These are phyloP conservation scores for Halcyon malimbica DNA, from an alignment of 2,113 vertebrate species.

Conservation along the genomic window DNA sequence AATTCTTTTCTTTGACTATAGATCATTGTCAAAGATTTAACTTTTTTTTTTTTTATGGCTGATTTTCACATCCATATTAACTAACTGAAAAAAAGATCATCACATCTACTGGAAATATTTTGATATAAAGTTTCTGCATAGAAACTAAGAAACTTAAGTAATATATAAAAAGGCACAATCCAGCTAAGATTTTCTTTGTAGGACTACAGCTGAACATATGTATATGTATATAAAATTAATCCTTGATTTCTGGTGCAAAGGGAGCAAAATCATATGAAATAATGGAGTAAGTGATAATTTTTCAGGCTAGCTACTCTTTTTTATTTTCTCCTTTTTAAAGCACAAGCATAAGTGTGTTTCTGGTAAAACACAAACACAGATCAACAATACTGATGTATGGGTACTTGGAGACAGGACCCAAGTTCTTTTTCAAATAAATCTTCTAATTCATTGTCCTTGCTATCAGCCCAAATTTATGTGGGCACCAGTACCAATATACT, in stretches of 20 bases:
- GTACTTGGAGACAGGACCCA: neutral
- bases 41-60: rapidly evolving
- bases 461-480: neutral
- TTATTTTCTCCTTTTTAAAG: neutral
- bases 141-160: neutral
- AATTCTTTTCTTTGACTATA: neutral
- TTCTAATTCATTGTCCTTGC: neutral
- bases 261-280: neutral
- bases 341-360: neutral
- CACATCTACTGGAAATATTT: neutral
- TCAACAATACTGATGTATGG: neutral
- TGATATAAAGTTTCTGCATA: neutral
- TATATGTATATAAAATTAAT: neutral
- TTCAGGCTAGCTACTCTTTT: neutral
- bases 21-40: neutral
- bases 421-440: neutral
- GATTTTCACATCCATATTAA: neutral
- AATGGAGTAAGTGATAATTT: neutral
- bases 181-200: neutral
- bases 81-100: neutral
- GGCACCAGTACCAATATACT: neutral
- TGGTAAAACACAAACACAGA: neutral
- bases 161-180: neutral
- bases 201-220: neutral
- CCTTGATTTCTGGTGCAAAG: neutral